phyloP scores from a whole-genome alignment of 1,140 invertebrate species.

The Drosophila gunungcola region DNA sequence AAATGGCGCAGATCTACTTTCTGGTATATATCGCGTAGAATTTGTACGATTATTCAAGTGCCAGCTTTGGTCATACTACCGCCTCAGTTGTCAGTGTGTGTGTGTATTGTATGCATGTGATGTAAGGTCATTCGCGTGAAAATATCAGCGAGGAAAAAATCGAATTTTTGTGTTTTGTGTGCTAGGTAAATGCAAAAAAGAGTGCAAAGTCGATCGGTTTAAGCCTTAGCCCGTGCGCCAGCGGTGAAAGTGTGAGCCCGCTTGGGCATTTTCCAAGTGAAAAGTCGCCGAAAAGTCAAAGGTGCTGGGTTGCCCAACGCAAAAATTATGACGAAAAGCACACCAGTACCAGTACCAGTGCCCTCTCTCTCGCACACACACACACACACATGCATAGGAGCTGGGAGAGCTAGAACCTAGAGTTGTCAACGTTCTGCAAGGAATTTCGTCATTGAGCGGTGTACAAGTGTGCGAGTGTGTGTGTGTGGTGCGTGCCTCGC shows the following conservation, averaged over 20 bases:
- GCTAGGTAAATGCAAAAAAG: conserved; percentile 73
- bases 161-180: conserved; percentile 83
- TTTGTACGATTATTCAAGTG: neutral
- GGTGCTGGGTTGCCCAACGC: conserved; percentile 53
- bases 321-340: conserved; percentile 71
- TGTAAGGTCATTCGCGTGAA: conserved; percentile 79
- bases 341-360: conserved; percentile 39
- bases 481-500: conserved; percentile 61
- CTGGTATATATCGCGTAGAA: conserved; percentile 30
- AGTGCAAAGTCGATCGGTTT: conserved; percentile 56
- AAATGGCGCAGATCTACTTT: neutral
- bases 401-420: conserved; percentile 74
- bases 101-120: conserved; percentile 75
- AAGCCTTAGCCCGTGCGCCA: conserved; percentile 41
- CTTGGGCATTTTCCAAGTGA: conserved; percentile 41
- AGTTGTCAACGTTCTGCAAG: conserved; percentile 75
- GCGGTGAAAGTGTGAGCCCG: conserved; percentile 42
- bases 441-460: conserved; percentile 82
- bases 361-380: conserved; percentile 14
- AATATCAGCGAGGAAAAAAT: conserved; percentile 81
- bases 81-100: conserved; percentile 46
- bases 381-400: conserved; percentile 39
- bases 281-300: conserved; percentile 44
- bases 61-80: conserved; percentile 2
- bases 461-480: conserved; percentile 47